Percentiles rank a stretch among this genome's conserved stretches.
phyloP scores from a whole-genome alignment of 2,888 invertebrate species.

The Phengaris alcon region DNA sequence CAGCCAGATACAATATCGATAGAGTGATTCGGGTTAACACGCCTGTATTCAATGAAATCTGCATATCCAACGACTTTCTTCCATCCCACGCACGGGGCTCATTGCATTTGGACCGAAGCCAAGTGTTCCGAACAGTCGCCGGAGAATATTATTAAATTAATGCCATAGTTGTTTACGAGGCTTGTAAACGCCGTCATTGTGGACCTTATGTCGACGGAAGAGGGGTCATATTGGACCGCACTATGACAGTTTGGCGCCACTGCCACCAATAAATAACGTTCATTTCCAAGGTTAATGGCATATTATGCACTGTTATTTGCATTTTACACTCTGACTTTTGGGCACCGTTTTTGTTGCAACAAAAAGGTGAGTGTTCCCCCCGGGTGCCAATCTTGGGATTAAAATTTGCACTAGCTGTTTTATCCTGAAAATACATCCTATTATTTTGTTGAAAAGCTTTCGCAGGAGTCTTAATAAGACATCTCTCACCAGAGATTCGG shows the following conservation, averaged over 20 bases:
- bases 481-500: not conserved
- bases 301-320: conserved; percentile 28
- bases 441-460: not conserved
- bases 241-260: conserved; percentile 20
- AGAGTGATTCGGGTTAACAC: conserved; percentile 15
- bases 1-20: conserved; percentile 11
- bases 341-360: conserved; percentile 9
- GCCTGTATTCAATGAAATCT: conserved; percentile 28
- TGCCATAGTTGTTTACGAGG: conserved; percentile 34
- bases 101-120: conserved; percentile 37
- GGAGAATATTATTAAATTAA: conserved; percentile 38
- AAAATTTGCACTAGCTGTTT: not conserved
- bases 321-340: conserved; percentile 26
- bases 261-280: conserved; percentile 35
- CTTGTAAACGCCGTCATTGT: not conserved
- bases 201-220: conserved; percentile 17
- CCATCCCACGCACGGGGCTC: conserved; percentile 37
- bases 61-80: conserved; percentile 23
- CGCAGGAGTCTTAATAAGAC: not conserved
- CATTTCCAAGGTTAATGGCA: conserved; percentile 34
- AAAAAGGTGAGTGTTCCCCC: not conserved
- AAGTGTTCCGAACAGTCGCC: conserved; percentile 35
- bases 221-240: not conserved
- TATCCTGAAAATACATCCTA: not conserved
- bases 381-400: not conserved